Evolutionary conservation across 1,140 invertebrate species (phyloP).

Genomic region (Drosophila tropicalis): DNA sequence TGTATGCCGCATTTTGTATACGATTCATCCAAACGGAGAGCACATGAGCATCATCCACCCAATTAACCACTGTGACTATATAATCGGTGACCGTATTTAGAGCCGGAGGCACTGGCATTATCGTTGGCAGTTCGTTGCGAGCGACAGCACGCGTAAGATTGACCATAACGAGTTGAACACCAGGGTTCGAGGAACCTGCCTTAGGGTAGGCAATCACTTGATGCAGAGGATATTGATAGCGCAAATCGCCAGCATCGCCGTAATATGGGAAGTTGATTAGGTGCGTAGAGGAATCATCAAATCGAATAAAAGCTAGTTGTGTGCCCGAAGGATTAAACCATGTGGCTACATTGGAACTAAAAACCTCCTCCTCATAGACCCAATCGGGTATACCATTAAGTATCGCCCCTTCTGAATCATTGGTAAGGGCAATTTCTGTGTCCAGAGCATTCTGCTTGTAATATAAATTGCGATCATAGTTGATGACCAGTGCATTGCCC

Average conservation of each 20-base stretch:
- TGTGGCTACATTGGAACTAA: slow-evolving; percentile 91
- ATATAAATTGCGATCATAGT: slow-evolving; percentile 92
- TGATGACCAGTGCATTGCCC: slow-evolving; percentile 88
- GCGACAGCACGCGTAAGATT: slow-evolving; percentile 55
- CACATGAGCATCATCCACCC: slow-evolving; percentile 87
- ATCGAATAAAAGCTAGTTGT: slow-evolving; percentile 92
- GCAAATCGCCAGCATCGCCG: slow-evolving; percentile 86
- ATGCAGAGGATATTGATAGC: slow-evolving; percentile 88
- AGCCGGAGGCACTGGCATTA: slow-evolving; percentile 66
- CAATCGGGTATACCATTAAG: slow-evolving; percentile 92
- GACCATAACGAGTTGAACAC: slow-evolving; percentile 77
- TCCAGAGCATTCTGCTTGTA: slow-evolving; percentile 85
- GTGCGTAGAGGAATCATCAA: slow-evolving; percentile 90
- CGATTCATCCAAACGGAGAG: slow-evolving; percentile 93
- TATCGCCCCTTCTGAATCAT: slow-evolving; percentile 86
- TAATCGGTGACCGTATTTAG: slow-evolving; percentile 73
- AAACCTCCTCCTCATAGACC: slow-evolving; percentile 96
- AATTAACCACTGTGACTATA: slow-evolving; percentile 85
- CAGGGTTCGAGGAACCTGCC: slow-evolving; percentile 84
- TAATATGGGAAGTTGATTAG: slow-evolving; percentile 88
- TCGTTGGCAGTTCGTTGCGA: slow-evolving; percentile 52
- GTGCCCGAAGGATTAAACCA: slow-evolving; percentile 94
- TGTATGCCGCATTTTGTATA: slow-evolving; percentile 88
- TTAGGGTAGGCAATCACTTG: slow-evolving; percentile 94
- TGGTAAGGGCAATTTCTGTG: slow-evolving; percentile 85